Evolutionary conservation across 2,797 vertebrate species (phyloP).

Genomic region (Masticophis lateralis): DNA sequence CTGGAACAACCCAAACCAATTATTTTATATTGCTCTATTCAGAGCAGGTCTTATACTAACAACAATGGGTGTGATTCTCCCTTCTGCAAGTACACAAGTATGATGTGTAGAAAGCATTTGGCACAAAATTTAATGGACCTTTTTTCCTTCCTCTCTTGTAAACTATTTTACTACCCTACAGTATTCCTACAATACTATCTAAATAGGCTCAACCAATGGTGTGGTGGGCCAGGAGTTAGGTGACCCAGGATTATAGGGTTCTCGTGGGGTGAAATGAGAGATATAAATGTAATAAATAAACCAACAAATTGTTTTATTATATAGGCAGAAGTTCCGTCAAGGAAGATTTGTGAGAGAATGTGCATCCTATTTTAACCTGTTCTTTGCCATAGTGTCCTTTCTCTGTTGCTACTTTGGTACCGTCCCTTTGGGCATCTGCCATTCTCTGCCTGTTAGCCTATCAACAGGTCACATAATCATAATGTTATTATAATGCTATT

Average conservation of each 20-base stretch:
- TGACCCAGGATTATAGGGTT: background rate
- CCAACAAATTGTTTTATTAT: background rate
- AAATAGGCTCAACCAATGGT: background rate
- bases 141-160: background rate
- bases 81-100: background rate
- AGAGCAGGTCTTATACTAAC: background rate
- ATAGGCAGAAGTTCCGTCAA: background rate
- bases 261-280: background rate
- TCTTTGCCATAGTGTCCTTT: background rate
- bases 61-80: background rate
- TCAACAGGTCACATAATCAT: background rate
- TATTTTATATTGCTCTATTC: background rate
- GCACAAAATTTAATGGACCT: background rate
- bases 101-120: background rate
- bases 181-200: background rate
- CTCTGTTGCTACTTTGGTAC: background rate
- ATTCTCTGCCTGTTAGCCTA: background rate
- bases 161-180: background rate
- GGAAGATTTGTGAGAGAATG: background rate
- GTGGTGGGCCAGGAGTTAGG: background rate
- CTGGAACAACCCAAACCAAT: background rate
- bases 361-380: background rate
- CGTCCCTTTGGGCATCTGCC: background rate
- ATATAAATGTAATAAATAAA: background rate
- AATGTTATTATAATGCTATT: background rate